Conservation (phyloP, 2,888 invertebrate species). For the Aphodius sticticus region DNA sequence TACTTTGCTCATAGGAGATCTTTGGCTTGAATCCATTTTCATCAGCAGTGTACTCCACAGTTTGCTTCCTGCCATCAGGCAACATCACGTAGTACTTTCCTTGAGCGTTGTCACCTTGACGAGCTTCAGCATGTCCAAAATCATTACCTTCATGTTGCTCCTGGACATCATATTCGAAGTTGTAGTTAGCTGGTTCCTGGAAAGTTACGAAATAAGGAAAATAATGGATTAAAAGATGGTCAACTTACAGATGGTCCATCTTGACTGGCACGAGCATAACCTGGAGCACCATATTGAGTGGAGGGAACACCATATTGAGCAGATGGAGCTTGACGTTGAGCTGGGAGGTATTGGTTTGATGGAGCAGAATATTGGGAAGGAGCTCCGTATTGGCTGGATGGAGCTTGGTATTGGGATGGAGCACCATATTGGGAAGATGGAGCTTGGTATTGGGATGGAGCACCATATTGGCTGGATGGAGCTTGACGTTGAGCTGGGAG, state of each 20-base stretch:
- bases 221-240: not conserved
- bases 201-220: not conserved
- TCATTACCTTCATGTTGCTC: slow-evolving; percentile 72
- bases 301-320: slow-evolving; percentile 17
- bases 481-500: slow-evolving; percentile 41
- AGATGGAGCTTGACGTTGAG: slow-evolving; percentile 16
- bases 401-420: slow-evolving; percentile 8
- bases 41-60: slow-evolving; percentile 86
- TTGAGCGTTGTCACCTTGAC: slow-evolving; percentile 81
- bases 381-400: slow-evolving; percentile 28
- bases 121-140: slow-evolving; percentile 84
- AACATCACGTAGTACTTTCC: slow-evolving; percentile 86
- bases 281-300: slow-evolving; percentile 19
- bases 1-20: slow-evolving; percentile 73
- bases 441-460: slow-evolving; percentile 13
- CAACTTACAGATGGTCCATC: slow-evolving; percentile 15
- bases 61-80: slow-evolving; percentile 87
- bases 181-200: slow-evolving; percentile 85
- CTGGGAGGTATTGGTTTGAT: not conserved
- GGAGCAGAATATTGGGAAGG: slow-evolving; percentile 19
- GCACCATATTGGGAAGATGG: slow-evolving; percentile 12
- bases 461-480: slow-evolving; percentile 23
- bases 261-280: not conserved
- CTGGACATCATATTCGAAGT: slow-evolving; percentile 85
- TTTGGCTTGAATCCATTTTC: slow-evolving; percentile 82